Conservation (phyloP, 2,113 vertebrate species). For the Callorhinus ursinus region DNA sequence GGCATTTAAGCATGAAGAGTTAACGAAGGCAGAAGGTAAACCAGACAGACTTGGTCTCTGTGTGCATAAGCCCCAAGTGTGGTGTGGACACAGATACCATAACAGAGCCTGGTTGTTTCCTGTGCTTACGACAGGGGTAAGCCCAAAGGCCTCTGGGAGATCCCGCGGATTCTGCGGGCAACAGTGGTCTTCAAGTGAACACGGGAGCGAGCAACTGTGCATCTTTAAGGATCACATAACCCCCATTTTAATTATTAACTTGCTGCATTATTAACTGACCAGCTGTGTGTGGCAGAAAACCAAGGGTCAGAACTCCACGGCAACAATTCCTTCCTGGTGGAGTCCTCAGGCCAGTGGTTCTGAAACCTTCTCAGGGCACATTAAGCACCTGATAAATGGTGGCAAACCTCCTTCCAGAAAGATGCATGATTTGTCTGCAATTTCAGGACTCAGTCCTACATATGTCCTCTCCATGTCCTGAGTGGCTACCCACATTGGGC, state of each 20-base stretch:
- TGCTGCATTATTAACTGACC: constrained; percentile 49
- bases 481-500: no score
- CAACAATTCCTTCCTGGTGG: background rate
- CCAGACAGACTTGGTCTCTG: no score
- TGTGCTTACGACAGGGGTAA: background rate
- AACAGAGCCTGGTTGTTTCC: background rate
- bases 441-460: background rate
- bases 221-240: constrained; percentile 9
- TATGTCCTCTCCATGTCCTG: background rate
- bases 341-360: background rate
- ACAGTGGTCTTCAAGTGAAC: background rate
- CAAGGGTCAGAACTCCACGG: constrained; percentile 19
- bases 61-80: background rate
- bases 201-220: background rate
- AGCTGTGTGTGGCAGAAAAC: background rate
- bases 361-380: background rate
- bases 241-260: constrained; percentile 62
- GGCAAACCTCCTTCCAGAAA: background rate
- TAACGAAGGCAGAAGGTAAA: background rate
- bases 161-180: background rate
- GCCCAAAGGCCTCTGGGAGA: background rate
- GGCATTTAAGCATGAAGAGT: background rate
- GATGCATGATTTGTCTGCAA: background rate
- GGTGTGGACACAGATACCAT: fast-evolving
- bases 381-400: background rate